These are phyloP conservation scores for Octodonta nipae DNA, from an alignment of 2,888 invertebrate genomes.

Conservation along the genomic window DNA sequence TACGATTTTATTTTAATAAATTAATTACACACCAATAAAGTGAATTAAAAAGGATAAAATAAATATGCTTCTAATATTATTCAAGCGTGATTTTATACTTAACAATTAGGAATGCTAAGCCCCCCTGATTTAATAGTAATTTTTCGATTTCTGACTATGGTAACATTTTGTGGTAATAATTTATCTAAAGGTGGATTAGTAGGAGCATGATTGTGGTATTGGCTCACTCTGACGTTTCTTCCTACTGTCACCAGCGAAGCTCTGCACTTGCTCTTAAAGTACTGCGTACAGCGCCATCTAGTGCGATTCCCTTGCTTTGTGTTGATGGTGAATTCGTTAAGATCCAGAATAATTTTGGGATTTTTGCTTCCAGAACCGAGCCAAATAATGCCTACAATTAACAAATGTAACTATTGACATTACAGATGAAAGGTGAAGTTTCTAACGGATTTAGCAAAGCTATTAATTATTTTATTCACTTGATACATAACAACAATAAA, in stretches of 20 bases:
- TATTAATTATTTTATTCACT: too few relatives aligned
- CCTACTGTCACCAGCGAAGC: slow-evolving; percentile 13
- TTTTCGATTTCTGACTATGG: slow-evolving; percentile 6
- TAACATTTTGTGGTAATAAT: slow-evolving; percentile 7
- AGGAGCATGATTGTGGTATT: slow-evolving; percentile 21
- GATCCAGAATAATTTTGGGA: slow-evolving; percentile 19
- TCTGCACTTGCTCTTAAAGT: slow-evolving; percentile 15
- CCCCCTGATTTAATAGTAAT: too few relatives aligned
- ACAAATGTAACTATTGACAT: too few relatives aligned
- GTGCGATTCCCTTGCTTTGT: slow-evolving; percentile 16
- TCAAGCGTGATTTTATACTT: too few relatives aligned
- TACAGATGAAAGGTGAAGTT: too few relatives aligned
- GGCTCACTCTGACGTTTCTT: slow-evolving; percentile 13
- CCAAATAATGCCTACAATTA: slow-evolving; percentile 18
- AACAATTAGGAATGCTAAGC: too few relatives aligned
- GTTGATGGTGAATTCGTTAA: slow-evolving; percentile 18
- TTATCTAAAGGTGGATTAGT: slow-evolving; percentile 12
- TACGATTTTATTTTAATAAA: too few relatives aligned
- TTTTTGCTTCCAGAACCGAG: slow-evolving; percentile 18
- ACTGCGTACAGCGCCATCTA: slow-evolving; percentile 22
- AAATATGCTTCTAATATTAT: too few relatives aligned
- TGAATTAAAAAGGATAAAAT: too few relatives aligned
- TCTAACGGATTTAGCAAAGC: too few relatives aligned
- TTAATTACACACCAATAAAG: too few relatives aligned
- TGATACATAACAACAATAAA: too few relatives aligned